Conservation (phyloP, 2,113 vertebrate species). For the Percina caprodes region DNA sequence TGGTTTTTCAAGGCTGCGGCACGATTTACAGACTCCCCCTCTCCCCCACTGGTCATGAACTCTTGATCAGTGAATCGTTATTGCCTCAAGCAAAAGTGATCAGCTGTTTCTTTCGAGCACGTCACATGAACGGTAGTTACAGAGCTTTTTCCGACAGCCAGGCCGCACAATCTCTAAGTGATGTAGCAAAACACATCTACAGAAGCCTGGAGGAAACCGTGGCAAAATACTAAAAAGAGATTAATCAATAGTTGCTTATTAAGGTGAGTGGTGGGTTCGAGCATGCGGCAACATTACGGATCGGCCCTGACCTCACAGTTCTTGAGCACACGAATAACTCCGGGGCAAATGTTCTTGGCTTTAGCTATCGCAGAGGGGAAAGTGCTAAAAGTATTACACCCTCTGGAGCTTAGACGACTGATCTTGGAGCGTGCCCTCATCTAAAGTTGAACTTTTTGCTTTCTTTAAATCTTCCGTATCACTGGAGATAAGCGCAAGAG, state of each 20-base stretch:
- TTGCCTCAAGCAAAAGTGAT: conserved; percentile 29
- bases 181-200: conserved; percentile 9
- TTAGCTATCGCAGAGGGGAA: conserved; percentile 25
- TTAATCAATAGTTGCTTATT: conserved; percentile 28
- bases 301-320: conserved; percentile 8
- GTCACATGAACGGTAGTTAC: not conserved
- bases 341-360: conserved; percentile 27
- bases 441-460: conserved; percentile 51
- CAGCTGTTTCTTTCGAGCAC: conserved; percentile 13
- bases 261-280: not conserved
- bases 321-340: conserved; percentile 13
- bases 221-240: conserved; percentile 9
- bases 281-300: not conserved
- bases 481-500: conserved; percentile 28
- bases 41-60: conserved; percentile 56
- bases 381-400: conserved; percentile 49
- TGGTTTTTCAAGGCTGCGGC: conserved; percentile 51
- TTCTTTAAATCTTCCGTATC: conserved; percentile 49
- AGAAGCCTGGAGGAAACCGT: conserved; percentile 16
- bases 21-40: conserved; percentile 47
- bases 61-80: conserved; percentile 47
- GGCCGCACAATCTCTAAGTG: not conserved
- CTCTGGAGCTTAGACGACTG: conserved; percentile 38
- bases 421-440: conserved; percentile 46
- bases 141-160: conserved; percentile 12